Evolutionary conservation across 1,140 invertebrate species (phyloP).

Genomic region (Trissolcus basalis): DNA sequence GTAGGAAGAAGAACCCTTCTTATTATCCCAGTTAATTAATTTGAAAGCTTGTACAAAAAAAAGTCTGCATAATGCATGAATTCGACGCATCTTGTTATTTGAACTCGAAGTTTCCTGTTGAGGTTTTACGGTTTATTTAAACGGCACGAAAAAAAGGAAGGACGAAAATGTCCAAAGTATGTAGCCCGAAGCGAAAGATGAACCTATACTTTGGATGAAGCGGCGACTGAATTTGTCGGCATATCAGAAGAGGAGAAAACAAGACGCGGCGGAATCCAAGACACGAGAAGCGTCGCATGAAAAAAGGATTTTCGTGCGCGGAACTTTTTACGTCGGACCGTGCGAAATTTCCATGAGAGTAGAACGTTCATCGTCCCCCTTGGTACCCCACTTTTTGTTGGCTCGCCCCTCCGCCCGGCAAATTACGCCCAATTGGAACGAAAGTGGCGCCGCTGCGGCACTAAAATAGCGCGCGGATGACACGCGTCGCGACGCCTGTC

Average conservation of each 20-base stretch:
- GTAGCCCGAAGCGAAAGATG: conserved; percentile 16
- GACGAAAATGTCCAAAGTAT: conserved; percentile 6
- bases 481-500: conserved; percentile 47
- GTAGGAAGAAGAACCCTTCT: conserved; percentile 8
- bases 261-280: conserved; percentile 50
- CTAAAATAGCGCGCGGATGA: conserved; percentile 26
- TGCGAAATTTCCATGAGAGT: conserved; percentile 60
- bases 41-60: conserved; percentile 1
- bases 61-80: conserved; percentile 4
- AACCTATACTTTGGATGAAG: conserved; percentile 48
- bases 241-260: conserved; percentile 41
- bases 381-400: conserved; percentile 21
- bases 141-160: conserved; percentile 6
- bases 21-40: conserved; percentile 21
- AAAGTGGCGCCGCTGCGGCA: conserved; percentile 36
- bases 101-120: conserved; percentile 19
- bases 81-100: conserved; percentile 26
- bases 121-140: conserved; percentile 32
- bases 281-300: conserved; percentile 32
- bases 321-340: conserved; percentile 48
- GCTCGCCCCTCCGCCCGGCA: conserved; percentile 11
- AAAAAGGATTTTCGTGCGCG: conserved; percentile 52
- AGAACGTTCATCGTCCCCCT: conserved; percentile 40
- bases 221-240: conserved; percentile 44
- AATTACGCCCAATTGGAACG: conserved; percentile 44